These are phyloP conservation scores for Cetoscarus ocellatus DNA, from an alignment of 2,797 vertebrate species.

Conservation along the genomic window DNA sequence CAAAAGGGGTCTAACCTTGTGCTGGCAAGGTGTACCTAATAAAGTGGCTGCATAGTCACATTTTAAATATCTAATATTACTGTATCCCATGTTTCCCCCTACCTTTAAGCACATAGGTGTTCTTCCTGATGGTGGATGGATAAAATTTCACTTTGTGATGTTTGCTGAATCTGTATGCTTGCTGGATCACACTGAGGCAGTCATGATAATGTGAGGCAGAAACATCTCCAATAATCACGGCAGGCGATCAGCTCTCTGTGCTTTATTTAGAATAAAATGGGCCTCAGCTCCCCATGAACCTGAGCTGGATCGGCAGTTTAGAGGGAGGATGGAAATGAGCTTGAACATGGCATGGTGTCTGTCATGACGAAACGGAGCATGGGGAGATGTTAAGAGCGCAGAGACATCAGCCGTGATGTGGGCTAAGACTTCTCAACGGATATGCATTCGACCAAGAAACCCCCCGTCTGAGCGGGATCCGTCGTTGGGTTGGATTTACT, in stretches of 20 bases:
- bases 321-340: constrained; percentile 16
- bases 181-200: neutral
- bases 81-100: too few relatives aligned
- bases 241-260: constrained; percentile 7
- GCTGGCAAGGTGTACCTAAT: too few relatives aligned
- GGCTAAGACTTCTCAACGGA: constrained; percentile 21
- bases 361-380: constrained; percentile 35
- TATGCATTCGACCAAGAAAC: constrained; percentile 18
- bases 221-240: constrained; percentile 6
- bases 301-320: neutral
- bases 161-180: neutral
- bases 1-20: too few relatives aligned
- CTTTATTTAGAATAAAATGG: constrained; percentile 29
- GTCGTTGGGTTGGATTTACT: constrained; percentile 20
- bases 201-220: constrained; percentile 5
- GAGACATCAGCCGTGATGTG: constrained; percentile 17
- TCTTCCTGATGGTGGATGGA: too few relatives aligned
- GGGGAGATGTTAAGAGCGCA: constrained; percentile 16
- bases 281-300: neutral
- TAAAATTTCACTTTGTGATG: too few relatives aligned
- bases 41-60: too few relatives aligned
- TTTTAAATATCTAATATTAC: too few relatives aligned
- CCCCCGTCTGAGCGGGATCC: neutral
- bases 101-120: too few relatives aligned
- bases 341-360: constrained; percentile 10